Percentiles rank a stretch among this genome's conserved stretches.
Conservation (phyloP, 2,888 invertebrate genomes). For the Morpho helenor region DNA sequence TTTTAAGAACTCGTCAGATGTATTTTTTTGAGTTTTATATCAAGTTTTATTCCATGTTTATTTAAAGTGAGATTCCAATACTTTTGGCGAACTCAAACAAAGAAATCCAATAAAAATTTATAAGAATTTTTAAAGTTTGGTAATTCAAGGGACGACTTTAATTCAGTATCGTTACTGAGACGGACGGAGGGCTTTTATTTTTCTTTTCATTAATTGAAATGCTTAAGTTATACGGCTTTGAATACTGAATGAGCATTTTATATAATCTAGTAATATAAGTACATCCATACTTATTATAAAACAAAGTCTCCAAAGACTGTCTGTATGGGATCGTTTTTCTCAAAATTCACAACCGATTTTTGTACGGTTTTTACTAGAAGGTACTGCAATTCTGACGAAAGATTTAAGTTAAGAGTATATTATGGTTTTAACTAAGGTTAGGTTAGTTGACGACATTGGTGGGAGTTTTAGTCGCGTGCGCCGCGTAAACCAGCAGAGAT, state of each 20-base stretch:
- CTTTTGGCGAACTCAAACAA: constrained; percentile 23
- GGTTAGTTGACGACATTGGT: too few relatives aligned
- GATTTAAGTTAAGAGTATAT: too few relatives aligned
- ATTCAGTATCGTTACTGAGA: constrained; percentile 2
- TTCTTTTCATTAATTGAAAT: not conserved
- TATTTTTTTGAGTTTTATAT: constrained; percentile 30
- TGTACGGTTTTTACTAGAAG: too few relatives aligned
- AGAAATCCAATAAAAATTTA: constrained; percentile 27
- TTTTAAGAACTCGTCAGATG: constrained; percentile 42
- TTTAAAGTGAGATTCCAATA: constrained; percentile 26
- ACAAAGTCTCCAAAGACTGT: too few relatives aligned
- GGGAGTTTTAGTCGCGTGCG: too few relatives aligned
- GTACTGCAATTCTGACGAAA: too few relatives aligned
- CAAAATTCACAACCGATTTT: too few relatives aligned
- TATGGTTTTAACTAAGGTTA: too few relatives aligned
- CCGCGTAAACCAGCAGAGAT: too few relatives aligned
- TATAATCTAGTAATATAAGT: constrained; percentile 12
- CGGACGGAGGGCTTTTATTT: constrained; percentile 4
- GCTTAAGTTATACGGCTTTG: not conserved
- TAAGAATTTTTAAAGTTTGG: constrained; percentile 17
- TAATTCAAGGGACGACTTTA: constrained; percentile 16
- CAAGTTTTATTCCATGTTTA: constrained; percentile 39
- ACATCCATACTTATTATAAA: too few relatives aligned
- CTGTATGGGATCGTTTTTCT: too few relatives aligned
- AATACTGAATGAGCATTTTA: constrained; percentile 33